phyloP scores from a whole-genome alignment of 2,797 vertebrate species.

The Alauda arvensis region DNA sequence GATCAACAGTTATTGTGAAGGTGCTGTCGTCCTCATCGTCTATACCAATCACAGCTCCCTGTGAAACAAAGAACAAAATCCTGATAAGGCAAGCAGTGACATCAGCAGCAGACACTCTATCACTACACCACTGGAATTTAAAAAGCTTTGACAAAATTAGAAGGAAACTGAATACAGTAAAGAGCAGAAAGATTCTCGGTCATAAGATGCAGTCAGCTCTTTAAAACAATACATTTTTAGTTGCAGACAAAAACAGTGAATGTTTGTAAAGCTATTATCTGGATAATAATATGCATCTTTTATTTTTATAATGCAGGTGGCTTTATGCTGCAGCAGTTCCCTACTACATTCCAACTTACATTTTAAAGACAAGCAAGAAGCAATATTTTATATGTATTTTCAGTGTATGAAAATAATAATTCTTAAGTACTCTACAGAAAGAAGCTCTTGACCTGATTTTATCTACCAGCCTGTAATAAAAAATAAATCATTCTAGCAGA shows the following conservation, averaged over 20 bases:
- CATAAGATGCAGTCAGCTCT: neutral
- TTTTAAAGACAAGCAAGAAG: neutral
- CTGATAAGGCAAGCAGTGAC: slow-evolving; percentile 84
- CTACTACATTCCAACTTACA: neutral
- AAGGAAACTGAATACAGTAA: slow-evolving; percentile 25
- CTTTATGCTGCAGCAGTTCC: neutral
- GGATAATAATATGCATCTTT: neutral
- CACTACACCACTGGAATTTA: slow-evolving; percentile 72
- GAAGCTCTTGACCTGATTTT: slow-evolving; percentile 32
- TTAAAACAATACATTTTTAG: neutral
- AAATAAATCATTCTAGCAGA: slow-evolving; percentile 7
- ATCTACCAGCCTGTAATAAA: neutral
- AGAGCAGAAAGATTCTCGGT: neutral
- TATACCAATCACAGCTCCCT: slow-evolving; percentile 99
- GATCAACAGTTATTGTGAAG: slow-evolving; percentile 99
- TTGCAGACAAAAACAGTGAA: neutral
- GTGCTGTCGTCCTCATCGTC: slow-evolving; percentile 99
- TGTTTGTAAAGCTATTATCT: neutral
- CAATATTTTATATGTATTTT: neutral
- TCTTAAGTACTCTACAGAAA: neutral
- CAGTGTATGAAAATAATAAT: neutral
- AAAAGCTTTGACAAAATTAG: slow-evolving; percentile 53
- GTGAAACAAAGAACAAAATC: slow-evolving; percentile 83
- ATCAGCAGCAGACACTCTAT: slow-evolving; percentile 81
- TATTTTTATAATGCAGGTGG: neutral